Percentiles rank a stretch among this genome's conserved stretches.
phyloP scores from a whole-genome alignment of 1,140 invertebrate genomes.

The Ceratoteleas bidentatus region DNA sequence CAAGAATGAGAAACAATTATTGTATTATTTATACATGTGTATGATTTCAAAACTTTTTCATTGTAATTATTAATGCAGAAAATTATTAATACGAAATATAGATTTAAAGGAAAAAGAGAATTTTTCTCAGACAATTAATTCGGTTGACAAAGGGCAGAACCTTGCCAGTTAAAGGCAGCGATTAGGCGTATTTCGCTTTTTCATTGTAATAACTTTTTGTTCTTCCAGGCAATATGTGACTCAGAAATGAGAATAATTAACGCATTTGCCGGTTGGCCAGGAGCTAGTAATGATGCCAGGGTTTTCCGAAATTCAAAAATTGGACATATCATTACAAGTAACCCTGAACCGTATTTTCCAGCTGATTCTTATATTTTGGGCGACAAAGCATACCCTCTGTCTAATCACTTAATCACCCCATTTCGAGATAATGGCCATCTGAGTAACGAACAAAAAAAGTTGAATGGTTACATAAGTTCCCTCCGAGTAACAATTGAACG shows the following conservation, averaged over 20 bases:
- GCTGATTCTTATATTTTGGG: slow-evolving; percentile 10
- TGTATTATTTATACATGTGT: too few species aligned
- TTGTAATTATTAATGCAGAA: too few species aligned
- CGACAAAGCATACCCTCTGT: slow-evolving; percentile 33
- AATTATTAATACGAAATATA: too few species aligned
- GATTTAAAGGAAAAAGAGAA: too few species aligned
- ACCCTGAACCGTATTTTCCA: slow-evolving; percentile 19
- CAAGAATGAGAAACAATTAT: too few species aligned
- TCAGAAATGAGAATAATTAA: slow-evolving; percentile 8
- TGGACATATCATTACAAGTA: slow-evolving; percentile 3
- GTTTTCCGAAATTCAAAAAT: slow-evolving; percentile 25
- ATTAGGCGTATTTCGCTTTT: too few species aligned
- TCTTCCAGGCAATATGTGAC: slow-evolving; percentile 22
- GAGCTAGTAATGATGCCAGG: too few species aligned
- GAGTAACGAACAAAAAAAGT: not conserved
- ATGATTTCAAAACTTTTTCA: too few species aligned
- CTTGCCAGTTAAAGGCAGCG: too few species aligned
- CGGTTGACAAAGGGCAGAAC: too few species aligned
- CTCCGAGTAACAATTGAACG: not conserved
- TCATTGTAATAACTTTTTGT: too few species aligned
- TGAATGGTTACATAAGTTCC: slow-evolving; percentile 4
- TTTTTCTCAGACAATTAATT: too few species aligned
- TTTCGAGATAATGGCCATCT: slow-evolving; percentile 27
- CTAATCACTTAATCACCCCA: slow-evolving; percentile 12
- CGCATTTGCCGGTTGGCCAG: slow-evolving; percentile 35